Evolutionary conservation across 1,140 invertebrate genomes (phyloP).

Genomic region (Pissodes strobi): DNA sequence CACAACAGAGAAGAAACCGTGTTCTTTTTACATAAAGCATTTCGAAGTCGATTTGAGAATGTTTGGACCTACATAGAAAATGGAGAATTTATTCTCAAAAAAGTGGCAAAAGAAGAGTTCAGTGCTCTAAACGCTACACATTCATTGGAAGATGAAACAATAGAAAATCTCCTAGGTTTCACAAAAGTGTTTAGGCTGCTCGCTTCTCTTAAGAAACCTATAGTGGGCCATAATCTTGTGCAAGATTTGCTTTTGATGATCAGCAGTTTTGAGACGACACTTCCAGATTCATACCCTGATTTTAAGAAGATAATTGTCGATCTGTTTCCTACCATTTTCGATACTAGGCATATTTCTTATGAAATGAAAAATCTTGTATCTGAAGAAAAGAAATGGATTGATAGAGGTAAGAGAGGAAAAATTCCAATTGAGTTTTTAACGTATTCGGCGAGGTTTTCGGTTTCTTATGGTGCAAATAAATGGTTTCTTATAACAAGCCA

Average conservation of each 20-base stretch:
- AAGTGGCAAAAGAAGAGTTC: constrained; percentile 47
- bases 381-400: constrained; percentile 60
- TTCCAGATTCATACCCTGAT: constrained; percentile 67
- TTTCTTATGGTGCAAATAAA: too few relatives aligned
- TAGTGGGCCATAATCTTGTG: constrained; percentile 77
- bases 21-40: constrained; percentile 59
- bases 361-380: constrained; percentile 57
- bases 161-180: constrained; percentile 67
- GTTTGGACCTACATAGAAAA: constrained; percentile 59
- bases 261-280: constrained; percentile 70
- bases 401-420: too few relatives aligned
- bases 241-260: constrained; percentile 73
- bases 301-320: constrained; percentile 69
- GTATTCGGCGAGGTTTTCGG: too few relatives aligned
- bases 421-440: too few relatives aligned
- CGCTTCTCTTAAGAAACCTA: constrained; percentile 64
- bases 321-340: constrained; percentile 71
- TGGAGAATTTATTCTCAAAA: constrained; percentile 54
- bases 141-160: constrained; percentile 57
- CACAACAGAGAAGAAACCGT: constrained; percentile 44
- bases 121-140: constrained; percentile 42
- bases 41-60: constrained; percentile 61
- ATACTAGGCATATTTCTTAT: constrained; percentile 73
- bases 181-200: constrained; percentile 69
- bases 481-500: too few relatives aligned